Base-by-base conservation (phyloP, 2,888 invertebrate genomes). In the Calameuta filiformis region DNA sequence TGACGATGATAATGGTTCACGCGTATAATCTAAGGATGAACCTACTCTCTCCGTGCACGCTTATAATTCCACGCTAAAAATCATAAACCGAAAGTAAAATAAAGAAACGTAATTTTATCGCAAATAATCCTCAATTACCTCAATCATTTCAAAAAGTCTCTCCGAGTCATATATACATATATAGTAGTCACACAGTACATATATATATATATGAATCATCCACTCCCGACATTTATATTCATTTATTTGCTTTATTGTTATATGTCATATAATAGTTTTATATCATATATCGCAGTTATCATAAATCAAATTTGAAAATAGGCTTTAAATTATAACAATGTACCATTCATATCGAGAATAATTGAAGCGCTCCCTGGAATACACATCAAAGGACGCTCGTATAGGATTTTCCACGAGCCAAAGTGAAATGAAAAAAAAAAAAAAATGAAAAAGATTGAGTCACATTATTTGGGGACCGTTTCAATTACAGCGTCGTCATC, bases 261-360 rank as follows among this genome's bases (percentile, higher is more conserved):
- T 89, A 89, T 86, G 85, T 88, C 88, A 88, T 89, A 89, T 89
- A 89, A 88, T 89, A 86, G 87, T 88, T 88, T 87, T 85, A 85
- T 88, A 87, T 87, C 85, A 87, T 87, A 89, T 89, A 87, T 89
- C 89, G 89, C 89, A 89, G 86, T 87, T 88, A 84, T 85, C 85
- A 86, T 89, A 89, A 90, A 88, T 87, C 85, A 89, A 89, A 89
- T 87, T 90, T 86, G 87, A 90, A 89, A 89, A 89, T 89, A 89
- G 87, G 88, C 88, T 89, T 89, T 87, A 89, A 89, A 89, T 90
- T 85, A 89, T 88, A 89, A 89, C 86, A 87, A 87, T 86, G 79
- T 86, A 88, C 83, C 86, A 88, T 23, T 56, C 56, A 15, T 56
- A 56, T 88, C 86, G 86, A 87, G 84, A 86, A 88, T 87, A 87